Evolutionary conservation across 2,113 vertebrate species (phyloP).

Genomic region (Parotia lawesii): DNA sequence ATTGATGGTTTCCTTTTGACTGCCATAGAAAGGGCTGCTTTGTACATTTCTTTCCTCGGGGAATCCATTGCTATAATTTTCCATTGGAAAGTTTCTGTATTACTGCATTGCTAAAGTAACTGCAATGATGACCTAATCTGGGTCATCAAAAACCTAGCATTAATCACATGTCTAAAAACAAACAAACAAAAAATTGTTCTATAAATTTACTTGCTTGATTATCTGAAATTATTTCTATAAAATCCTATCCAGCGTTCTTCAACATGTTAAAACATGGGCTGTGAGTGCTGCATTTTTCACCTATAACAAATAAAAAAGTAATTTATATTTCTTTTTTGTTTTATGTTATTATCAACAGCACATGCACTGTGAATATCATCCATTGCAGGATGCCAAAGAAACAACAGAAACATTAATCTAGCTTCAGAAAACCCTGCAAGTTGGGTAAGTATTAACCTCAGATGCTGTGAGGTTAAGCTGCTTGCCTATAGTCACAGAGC

Average conservation of each 20-base stretch:
- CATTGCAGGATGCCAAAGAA: not conserved
- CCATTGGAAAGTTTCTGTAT: not conserved
- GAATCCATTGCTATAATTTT: constrained; percentile 11
- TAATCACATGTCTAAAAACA: not conserved
- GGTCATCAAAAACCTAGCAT: not conserved
- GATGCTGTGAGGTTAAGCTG: not conserved
- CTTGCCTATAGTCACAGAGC: not conserved
- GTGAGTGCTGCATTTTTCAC: not conserved
- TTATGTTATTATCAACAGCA: not conserved
- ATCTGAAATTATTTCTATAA: not conserved
- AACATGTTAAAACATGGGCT: not conserved
- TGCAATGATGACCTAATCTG: not conserved
- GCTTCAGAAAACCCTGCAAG: not conserved
- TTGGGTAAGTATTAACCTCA: not conserved
- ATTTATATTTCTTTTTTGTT: not conserved
- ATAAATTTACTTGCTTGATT: not conserved
- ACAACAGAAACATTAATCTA: not conserved
- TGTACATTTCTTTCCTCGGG: not conserved
- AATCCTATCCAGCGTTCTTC: not conserved
- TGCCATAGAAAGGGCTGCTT: constrained; percentile 16
- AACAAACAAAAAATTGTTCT: not conserved
- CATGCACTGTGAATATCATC: not conserved
- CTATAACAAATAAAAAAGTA: not conserved
- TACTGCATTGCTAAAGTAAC: not conserved
- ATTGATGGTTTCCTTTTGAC: constrained; percentile 7